Conservation (phyloP, 2,113 vertebrate species). For the Odontophorus gujanensis region DNA sequence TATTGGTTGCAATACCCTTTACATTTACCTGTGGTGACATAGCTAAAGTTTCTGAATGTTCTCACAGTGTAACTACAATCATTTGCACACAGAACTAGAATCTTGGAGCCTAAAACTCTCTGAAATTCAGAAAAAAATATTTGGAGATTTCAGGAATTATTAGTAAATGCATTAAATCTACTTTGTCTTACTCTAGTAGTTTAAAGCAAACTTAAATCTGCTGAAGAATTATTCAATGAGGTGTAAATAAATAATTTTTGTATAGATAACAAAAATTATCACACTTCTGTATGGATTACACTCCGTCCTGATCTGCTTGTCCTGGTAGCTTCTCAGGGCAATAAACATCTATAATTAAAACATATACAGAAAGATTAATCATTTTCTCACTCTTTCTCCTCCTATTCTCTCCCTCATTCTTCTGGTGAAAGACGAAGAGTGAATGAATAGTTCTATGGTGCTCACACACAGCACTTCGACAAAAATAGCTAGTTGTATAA, state of each 20-base stretch:
- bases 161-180: neutral
- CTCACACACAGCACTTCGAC: neutral
- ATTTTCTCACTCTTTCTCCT: neutral
- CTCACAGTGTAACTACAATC: neutral
- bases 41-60: neutral
- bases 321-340: neutral
- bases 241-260: neutral
- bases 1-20: constrained; percentile 13
- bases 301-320: neutral
- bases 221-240: neutral
- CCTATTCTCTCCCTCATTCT: neutral
- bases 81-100: neutral
- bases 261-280: neutral
- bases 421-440: fast-evolving
- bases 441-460: neutral
- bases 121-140: neutral
- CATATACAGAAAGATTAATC: neutral
- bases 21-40: neutral
- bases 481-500: neutral
- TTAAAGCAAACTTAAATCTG: neutral
- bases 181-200: neutral
- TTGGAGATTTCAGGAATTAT: neutral
- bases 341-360: neutral
- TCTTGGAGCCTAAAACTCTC: neutral
- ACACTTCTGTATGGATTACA: neutral